phyloP scores from a whole-genome alignment of 2,888 invertebrate genomes.

The Cryptocephalus primarius region DNA sequence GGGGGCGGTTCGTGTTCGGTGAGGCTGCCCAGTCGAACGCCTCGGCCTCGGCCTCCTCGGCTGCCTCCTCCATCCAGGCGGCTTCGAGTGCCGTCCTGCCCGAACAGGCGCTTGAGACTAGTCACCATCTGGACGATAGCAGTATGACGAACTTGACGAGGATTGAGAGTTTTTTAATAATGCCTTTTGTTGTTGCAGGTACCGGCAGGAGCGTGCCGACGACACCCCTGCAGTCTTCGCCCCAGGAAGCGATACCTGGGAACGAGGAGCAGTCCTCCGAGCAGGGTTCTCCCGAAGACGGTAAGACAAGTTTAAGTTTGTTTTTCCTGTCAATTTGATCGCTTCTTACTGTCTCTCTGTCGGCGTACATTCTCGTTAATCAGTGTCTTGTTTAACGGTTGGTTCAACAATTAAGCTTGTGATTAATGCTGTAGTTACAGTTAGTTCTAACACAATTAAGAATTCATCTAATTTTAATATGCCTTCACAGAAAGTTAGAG shows the following conservation, averaged over 20 bases:
- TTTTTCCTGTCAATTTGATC: background rate
- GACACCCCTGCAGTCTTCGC: constrained; percentile 54
- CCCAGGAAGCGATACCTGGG: constrained; percentile 38
- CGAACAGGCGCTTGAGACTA: constrained; percentile 32
- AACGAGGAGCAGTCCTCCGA: constrained; percentile 24
- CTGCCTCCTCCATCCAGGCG: background rate
- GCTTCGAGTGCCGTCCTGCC: constrained; percentile 17
- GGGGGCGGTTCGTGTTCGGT: constrained; percentile 53
- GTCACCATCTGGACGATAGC: constrained; percentile 28
- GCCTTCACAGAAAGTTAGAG: too few species aligned
- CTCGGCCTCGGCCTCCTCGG: constrained; percentile 10
- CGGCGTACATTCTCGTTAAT: background rate
- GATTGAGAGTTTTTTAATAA: constrained; percentile 10
- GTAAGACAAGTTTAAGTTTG: constrained; percentile 17
- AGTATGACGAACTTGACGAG: constrained; percentile 23
- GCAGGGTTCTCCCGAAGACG: constrained; percentile 24
- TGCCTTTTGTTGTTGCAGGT: constrained; percentile 31
- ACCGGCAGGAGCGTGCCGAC: constrained; percentile 58
- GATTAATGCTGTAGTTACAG: too few species aligned
- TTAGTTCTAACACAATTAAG: too few species aligned
- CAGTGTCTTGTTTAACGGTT: too few species aligned
- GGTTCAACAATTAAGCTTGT: too few species aligned
- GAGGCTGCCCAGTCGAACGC: constrained; percentile 33
- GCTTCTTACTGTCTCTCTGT: background rate
- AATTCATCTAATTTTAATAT: too few species aligned